phyloP scores from a whole-genome alignment of 2,113 vertebrate genomes.

The Oreochromis spilurus region DNA sequence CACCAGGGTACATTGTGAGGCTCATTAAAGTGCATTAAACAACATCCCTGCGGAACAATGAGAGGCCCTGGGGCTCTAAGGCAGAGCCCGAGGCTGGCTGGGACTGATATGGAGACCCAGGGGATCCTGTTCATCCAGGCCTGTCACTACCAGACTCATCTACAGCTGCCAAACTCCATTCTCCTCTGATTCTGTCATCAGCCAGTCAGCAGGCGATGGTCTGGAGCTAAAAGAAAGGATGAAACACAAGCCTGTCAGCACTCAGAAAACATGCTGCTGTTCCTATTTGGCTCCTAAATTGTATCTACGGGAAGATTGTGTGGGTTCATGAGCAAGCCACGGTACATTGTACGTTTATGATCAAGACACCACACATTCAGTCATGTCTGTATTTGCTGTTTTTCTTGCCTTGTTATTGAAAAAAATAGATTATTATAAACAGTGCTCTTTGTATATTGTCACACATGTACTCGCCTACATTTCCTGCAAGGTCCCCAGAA shows the following conservation, averaged over 20 bases:
- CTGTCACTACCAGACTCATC: conserved; percentile 26
- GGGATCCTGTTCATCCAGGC: conserved; percentile 43
- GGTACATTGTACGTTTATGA: not conserved
- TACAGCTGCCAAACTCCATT: conserved; percentile 44
- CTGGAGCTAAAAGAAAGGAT: not conserved
- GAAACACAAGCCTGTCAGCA: not conserved
- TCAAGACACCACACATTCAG: not conserved
- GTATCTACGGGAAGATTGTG: not conserved
- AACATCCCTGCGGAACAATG: conserved; percentile 79
- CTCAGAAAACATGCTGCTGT: not conserved
- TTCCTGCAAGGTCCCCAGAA: not conserved
- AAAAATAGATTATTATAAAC: accelerated
- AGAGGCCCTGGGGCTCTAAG: conserved; percentile 74
- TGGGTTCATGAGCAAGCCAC: not conserved
- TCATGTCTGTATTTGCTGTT: not conserved
- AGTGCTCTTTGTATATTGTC: not conserved
- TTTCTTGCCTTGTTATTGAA: not conserved
- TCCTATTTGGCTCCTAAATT: not conserved
- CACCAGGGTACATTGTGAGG: conserved; percentile 38
- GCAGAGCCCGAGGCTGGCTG: conserved; percentile 73
- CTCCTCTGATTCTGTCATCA: not conserved
- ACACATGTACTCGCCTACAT: not conserved
- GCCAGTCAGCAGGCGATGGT: not conserved
- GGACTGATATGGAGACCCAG: conserved; percentile 84
- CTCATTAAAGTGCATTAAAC: conserved; percentile 88